These are phyloP conservation scores for Dascillus cervinus DNA, from an alignment of 2,888 invertebrate species.

Conservation along the genomic window DNA sequence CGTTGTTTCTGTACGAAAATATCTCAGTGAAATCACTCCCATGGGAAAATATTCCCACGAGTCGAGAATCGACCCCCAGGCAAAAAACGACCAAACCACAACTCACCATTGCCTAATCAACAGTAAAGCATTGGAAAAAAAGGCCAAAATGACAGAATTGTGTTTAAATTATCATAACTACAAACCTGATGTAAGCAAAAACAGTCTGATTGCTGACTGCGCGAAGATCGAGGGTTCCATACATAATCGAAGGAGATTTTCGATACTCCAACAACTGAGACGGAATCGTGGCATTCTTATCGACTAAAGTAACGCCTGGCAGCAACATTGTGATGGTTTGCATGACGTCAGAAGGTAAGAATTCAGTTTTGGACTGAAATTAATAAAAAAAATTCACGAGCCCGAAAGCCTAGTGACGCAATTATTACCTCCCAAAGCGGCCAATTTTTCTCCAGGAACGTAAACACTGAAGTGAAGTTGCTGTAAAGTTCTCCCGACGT, in stretches of 20 bases:
- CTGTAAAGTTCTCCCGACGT: conserved; percentile 19
- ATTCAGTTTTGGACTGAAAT: conserved; percentile 5
- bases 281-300: conserved; percentile 27
- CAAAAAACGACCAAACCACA: no score
- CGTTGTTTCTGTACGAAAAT: no score
- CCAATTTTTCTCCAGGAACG: conserved; percentile 38
- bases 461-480: conserved; percentile 29
- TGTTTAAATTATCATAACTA: not conserved
- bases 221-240: conserved; percentile 48
- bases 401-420: no score
- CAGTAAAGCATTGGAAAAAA: conserved; percentile 1
- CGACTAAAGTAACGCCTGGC: conserved; percentile 61
- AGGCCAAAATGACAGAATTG: conserved; percentile 2
- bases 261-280: conserved; percentile 41
- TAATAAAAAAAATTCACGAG: conserved; percentile 7
- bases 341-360: conserved; percentile 40
- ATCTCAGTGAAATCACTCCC: not conserved
- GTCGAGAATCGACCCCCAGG: no score
- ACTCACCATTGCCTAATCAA: conserved; percentile 4
- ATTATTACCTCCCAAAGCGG: conserved; percentile 45
- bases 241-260: conserved; percentile 53
- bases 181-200: conserved; percentile 66
- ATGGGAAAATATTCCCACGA: no score
- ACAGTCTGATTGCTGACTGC: conserved; percentile 48
- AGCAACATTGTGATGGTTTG: conserved; percentile 67